Evolutionary conservation across 2,113 vertebrate genomes (phyloP).

Genomic region (Phodopus roborovskii): DNA sequence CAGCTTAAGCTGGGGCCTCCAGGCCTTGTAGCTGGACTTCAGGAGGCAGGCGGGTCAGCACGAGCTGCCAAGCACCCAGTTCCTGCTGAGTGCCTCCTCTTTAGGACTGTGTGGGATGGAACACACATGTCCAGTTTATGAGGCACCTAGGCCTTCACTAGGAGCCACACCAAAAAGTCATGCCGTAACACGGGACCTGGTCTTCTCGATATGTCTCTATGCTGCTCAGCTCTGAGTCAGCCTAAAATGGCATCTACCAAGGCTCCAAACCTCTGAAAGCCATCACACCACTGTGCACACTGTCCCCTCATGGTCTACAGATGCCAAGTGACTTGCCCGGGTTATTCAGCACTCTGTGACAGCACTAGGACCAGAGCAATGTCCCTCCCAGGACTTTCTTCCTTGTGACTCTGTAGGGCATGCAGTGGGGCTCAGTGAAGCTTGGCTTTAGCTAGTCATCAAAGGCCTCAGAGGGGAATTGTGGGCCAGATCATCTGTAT

Average conservation of each 20-base stretch:
- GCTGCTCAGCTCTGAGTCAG: not conserved
- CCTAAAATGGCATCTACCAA: not conserved
- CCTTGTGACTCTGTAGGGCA: not conserved
- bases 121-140: not conserved
- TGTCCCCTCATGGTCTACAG: not conserved
- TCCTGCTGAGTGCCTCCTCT: not conserved
- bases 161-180: not conserved
- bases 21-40: not conserved
- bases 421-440: not conserved
- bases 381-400: not conserved
- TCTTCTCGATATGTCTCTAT: not conserved
- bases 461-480: not conserved
- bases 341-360: not conserved
- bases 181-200: not conserved
- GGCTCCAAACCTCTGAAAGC: not conserved
- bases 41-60: not conserved
- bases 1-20: conserved; percentile 43
- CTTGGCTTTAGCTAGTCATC: conserved; percentile 2
- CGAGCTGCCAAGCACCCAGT: conserved; percentile 32
- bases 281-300: not conserved
- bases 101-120: not conserved
- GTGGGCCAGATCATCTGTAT: not conserved
- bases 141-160: not conserved
- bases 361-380: not conserved
- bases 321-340: not conserved